Base-by-base conservation (phyloP, 2,888 invertebrate species). In the Dyspetes luteomarginatus region DNA sequence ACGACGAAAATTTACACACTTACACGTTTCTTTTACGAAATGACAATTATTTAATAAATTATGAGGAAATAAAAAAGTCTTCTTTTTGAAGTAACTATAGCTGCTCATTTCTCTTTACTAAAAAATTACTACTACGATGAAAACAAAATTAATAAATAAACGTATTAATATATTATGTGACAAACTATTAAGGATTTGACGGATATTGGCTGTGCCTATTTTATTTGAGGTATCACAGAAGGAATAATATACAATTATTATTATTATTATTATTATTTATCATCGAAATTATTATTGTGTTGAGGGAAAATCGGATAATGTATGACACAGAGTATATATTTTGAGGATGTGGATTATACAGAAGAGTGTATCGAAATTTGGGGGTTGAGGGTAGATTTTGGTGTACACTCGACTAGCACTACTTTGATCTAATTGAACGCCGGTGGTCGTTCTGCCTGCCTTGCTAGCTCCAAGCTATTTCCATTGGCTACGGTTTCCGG, bases 351-450 rank as follows among this genome's bases (percentile, higher is more conserved):
- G 17, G 19, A 26, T n/a, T n/a, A n/a, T n/a, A n/a, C n/a, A n/a
- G n/a, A 58, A 69, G 65, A 12, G 36, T 36, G n/a, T 56, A 74
- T 12, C 60, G n/a, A n/a, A n/a, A n/a, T n/a, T n/a, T n/a, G n/a
- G n/a, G n/a, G n/a, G n/a, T n/a, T n/a, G n/a, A 26, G 30, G 41
- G 30, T 15, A 62, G 36, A 58, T 69, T n/a, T n/a, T n/a, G n/a
- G 36, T 68, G 72, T 62, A 24, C 56, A 55, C 58, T 77, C 69
- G 62, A 69, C 68, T 71, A 56, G 52, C 75, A 45, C 75, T 74
- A 81, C 77, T 81, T 77, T 81, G 77, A 81, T 81, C 77, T 74
- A 81, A 81, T 74, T 77, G 77, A 77, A 68, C 71, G 64, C 26
- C 52, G 64, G 73, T 60, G 43, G 69, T 24, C 65, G 64, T 56